A percentile compares a stretch with the other conserved stretches of the same genome.
These are phyloP conservation scores for Diaphora mendica DNA, from an alignment of 2,888 invertebrate species.

Conservation along the genomic window DNA sequence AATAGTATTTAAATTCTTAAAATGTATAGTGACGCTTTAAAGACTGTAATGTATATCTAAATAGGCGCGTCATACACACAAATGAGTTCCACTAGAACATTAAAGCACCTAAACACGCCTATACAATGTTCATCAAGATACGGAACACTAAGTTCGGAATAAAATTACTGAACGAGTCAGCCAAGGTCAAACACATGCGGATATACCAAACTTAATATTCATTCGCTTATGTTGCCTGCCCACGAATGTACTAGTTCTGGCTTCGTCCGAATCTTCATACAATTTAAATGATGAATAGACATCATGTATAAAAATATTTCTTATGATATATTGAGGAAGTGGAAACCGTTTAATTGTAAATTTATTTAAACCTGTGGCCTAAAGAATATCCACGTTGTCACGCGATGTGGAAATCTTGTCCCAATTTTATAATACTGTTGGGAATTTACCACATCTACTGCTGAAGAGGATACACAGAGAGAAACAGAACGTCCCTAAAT, in stretches of 20 bases:
- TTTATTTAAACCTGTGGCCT: neutral
- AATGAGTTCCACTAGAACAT: constrained; percentile 46
- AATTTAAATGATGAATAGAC: neutral
- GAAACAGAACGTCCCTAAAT: neutral
- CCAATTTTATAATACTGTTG: neutral
- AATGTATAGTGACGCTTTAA: constrained; percentile 11
- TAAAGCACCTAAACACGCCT: constrained; percentile 60
- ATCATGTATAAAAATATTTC: neutral
- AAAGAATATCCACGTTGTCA: neutral
- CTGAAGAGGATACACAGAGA: neutral
- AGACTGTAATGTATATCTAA: constrained; percentile 29
- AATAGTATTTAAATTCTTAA: constrained; percentile 19
- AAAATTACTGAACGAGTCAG: constrained; percentile 71
- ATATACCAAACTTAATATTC: constrained; percentile 75
- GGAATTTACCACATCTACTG: neutral
- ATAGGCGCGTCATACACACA: constrained; percentile 36
- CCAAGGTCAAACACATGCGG: constrained; percentile 79
- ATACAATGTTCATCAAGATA: constrained; percentile 71
- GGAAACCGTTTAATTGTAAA: neutral
- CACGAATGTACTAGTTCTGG: constrained; percentile 46
- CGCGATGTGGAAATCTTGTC: neutral
- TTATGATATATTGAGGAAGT: neutral
- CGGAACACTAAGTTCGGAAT: constrained; percentile 79
- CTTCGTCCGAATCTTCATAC: constrained; percentile 7
- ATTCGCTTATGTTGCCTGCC: constrained; percentile 69